These are phyloP conservation scores for Cygnus atratus DNA, from an alignment of 2,113 vertebrate genomes.

Conservation along the genomic window DNA sequence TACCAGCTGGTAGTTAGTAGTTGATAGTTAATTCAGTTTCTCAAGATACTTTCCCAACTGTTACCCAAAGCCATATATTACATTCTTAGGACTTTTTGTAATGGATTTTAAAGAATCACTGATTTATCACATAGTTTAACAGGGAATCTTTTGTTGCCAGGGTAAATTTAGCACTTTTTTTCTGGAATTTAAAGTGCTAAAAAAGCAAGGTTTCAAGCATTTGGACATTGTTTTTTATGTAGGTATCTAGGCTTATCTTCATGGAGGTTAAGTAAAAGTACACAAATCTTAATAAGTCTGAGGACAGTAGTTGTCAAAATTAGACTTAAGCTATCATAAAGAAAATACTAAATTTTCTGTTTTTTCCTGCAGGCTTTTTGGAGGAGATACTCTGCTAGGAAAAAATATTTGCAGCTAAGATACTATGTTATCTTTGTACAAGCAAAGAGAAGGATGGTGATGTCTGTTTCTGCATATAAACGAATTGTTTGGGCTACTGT, in stretches of 20 bases:
- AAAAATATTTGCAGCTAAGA: constrained; percentile 75
- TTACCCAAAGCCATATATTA: background rate
- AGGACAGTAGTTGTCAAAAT: background rate
- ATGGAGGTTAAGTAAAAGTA: background rate
- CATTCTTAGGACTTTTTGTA: background rate
- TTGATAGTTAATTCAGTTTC: background rate
- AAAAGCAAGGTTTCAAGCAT: background rate
- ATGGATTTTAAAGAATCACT: background rate
- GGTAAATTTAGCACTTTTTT: background rate
- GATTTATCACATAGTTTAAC: background rate
- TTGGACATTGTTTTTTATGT: background rate
- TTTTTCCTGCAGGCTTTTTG: constrained; percentile 77
- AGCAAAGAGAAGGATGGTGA: constrained; percentile 82
- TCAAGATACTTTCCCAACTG: background rate
- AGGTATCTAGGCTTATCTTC: background rate
- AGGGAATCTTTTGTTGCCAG: background rate
- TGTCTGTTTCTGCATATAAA: constrained; percentile 72
- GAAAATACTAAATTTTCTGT: background rate
- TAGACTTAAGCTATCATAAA: background rate
- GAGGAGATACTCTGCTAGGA: constrained; percentile 78
- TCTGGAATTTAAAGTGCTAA: background rate
- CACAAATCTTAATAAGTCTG: background rate
- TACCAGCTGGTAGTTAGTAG: background rate
- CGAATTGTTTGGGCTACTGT: constrained; percentile 69
- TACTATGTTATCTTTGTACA: constrained; percentile 78